Percentiles rank a stretch among this genome's conserved stretches.
Evolutionary conservation across 2,797 vertebrate genomes (phyloP).

Genomic region (Centroberyx gerrardi): DNA sequence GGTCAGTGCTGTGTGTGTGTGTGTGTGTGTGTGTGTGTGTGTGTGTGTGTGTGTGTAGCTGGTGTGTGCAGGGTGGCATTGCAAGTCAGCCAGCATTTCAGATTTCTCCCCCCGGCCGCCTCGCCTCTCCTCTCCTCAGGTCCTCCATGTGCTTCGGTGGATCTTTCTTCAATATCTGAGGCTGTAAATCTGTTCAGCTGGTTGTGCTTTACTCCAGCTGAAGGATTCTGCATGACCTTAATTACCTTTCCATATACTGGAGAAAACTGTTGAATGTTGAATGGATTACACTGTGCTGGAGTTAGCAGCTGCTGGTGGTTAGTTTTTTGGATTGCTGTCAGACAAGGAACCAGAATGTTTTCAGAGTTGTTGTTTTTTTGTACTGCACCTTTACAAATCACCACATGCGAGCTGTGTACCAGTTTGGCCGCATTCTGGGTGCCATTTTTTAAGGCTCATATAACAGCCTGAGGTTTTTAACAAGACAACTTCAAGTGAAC

Average conservation of each 20-base stretch:
- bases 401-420: neutral
- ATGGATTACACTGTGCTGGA: neutral
- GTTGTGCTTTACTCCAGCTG: constrained; percentile 8
- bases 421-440: constrained; percentile 26
- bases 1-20: constrained; percentile 30
- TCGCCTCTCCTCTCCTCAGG: neutral
- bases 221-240: constrained; percentile 34
- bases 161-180: constrained; percentile 10
- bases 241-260: constrained; percentile 55
- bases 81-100: constrained; percentile 7
- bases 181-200: constrained; percentile 41
- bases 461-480: neutral
- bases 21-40: neutral
- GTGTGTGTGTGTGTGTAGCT: too few relatives aligned
- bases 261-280: constrained; percentile 3
- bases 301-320: constrained; percentile 31
- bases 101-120: neutral
- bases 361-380: neutral
- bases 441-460: neutral
- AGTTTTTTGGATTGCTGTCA: constrained; percentile 23
- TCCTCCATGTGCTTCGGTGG: neutral
- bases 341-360: constrained; percentile 10
- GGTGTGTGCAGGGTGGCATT: constrained; percentile 20
- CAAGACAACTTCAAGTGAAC: neutral
- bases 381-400: neutral